phyloP scores from a whole-genome alignment of 2,888 invertebrate species.

The Elegia similella region DNA sequence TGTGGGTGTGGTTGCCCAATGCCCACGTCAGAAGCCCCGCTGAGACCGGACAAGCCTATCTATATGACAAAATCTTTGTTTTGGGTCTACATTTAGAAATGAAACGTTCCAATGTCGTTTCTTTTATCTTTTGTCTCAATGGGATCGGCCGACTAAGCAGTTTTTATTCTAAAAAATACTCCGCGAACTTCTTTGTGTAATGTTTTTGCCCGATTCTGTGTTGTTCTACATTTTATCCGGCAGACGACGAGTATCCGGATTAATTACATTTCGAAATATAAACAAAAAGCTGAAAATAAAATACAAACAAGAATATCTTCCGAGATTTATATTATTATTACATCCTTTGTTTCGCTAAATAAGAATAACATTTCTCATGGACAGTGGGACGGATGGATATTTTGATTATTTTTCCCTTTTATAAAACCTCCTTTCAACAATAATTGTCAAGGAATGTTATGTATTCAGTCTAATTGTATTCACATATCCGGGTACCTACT shows the following conservation, averaged over 20 bases:
- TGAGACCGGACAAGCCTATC: slow-evolving; percentile 3
- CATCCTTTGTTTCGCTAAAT: background rate
- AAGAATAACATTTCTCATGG: background rate
- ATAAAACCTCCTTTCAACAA: too few relatives aligned
- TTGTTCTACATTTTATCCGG: background rate
- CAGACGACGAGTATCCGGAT: background rate
- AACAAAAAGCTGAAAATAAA: slow-evolving; percentile 2
- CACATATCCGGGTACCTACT: too few relatives aligned
- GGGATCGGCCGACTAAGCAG: slow-evolving; percentile 9
- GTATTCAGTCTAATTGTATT: too few relatives aligned
- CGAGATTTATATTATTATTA: background rate
- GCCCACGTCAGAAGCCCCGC: background rate
- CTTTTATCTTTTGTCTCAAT: slow-evolving; percentile 15
- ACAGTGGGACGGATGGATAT: background rate
- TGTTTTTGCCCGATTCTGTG: background rate
- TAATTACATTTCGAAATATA: slow-evolving; percentile 10
- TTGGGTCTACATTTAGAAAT: background rate
- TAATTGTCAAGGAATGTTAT: too few relatives aligned
- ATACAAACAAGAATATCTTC: background rate
- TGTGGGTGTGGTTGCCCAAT: slow-evolving; percentile 14
- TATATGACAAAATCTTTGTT: slow-evolving; percentile 9
- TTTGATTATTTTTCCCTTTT: background rate
- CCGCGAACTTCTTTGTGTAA: background rate
- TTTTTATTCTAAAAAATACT: slow-evolving; percentile 10
- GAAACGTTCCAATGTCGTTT: slow-evolving; percentile 3